Conservation (phyloP, 2,797 vertebrate species). For the Graptemys geographica region DNA sequence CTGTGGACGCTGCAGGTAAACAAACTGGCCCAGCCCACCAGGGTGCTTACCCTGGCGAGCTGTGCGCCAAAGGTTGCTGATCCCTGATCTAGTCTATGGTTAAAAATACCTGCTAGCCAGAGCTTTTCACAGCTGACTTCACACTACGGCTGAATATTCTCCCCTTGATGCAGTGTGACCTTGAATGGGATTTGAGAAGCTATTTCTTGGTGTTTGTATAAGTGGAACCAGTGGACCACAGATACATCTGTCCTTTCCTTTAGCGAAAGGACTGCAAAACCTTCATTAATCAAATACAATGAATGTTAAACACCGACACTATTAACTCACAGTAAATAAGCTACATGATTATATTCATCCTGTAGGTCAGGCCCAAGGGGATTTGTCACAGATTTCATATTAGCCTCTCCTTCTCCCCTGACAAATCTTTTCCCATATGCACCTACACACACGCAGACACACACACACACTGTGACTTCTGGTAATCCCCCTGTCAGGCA, state of each 20-base stretch:
- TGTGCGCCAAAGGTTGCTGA: too few relatives aligned
- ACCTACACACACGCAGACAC: neutral
- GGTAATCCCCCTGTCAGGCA: neutral
- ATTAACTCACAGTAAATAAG: slow-evolving; percentile 59
- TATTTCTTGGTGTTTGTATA: slow-evolving; percentile 41
- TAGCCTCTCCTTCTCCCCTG: neutral
- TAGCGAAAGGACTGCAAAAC: slow-evolving; percentile 38
- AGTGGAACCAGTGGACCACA: slow-evolving; percentile 32
- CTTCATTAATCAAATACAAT: slow-evolving; percentile 64
- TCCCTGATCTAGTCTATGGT: neutral
- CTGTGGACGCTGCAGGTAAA: too few relatives aligned
- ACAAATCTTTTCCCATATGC: neutral
- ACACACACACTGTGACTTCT: accelerated
- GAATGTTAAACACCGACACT: slow-evolving; percentile 50
- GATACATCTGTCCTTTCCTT: slow-evolving; percentile 44
- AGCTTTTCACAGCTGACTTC: slow-evolving; percentile 43
- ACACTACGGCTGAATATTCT: slow-evolving; percentile 15
- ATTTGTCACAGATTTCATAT: slow-evolving; percentile 10
- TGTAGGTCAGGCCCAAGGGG: slow-evolving; percentile 39
- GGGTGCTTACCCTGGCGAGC: too few relatives aligned
- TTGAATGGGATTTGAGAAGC: slow-evolving; percentile 38
- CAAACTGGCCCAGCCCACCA: too few relatives aligned
- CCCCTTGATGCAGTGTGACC: neutral
- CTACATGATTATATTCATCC: slow-evolving; percentile 16
- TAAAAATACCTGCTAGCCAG: slow-evolving; percentile 10